These are phyloP conservation scores for Pseudeuparius sepicola DNA, from an alignment of 2,888 invertebrate genomes.

Conservation along the genomic window DNA sequence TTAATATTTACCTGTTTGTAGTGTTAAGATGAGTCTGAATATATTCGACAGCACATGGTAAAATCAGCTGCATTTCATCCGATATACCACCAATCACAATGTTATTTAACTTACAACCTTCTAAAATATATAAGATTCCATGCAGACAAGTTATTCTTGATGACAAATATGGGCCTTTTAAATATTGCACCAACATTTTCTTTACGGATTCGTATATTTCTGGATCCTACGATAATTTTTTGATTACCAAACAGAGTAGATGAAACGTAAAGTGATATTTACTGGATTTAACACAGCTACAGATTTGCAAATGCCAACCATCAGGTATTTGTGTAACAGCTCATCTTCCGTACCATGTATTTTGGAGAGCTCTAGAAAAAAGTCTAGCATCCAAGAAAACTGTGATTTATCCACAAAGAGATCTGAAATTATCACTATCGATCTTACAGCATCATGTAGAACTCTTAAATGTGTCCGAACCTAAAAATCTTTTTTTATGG, in stretches of 20 bases:
- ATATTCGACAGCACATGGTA: conserved; percentile 44
- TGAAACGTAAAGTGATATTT: too few relatives aligned
- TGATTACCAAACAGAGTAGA: too few relatives aligned
- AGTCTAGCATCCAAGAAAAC: conserved; percentile 70
- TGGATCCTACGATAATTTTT: conserved; percentile 45
- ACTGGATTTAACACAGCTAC: conserved; percentile 54
- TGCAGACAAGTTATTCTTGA: conserved; percentile 54
- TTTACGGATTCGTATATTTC: conserved; percentile 51
- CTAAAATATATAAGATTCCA: conserved; percentile 56
- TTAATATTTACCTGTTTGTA: conserved; percentile 36
- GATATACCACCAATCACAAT: conserved; percentile 39
- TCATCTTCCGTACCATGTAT: conserved; percentile 66
- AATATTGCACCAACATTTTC: conserved; percentile 48
- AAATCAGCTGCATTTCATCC: conserved; percentile 43
- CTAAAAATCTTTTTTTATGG: conserved; percentile 10
- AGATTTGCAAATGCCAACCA: conserved; percentile 57
- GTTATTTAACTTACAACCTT: conserved; percentile 44
- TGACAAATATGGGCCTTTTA: conserved; percentile 53
- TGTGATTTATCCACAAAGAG: conserved; percentile 65
- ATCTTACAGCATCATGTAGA: conserved; percentile 50
- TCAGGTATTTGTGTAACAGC: conserved; percentile 59
- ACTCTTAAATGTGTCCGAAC: conserved; percentile 40
- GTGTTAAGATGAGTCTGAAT: conserved; percentile 42
- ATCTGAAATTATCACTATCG: conserved; percentile 64
- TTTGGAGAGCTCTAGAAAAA: conserved; percentile 55